Base-by-base conservation (phyloP, 2,888 invertebrate species). In the Ichneumoninae sp. region DNA sequence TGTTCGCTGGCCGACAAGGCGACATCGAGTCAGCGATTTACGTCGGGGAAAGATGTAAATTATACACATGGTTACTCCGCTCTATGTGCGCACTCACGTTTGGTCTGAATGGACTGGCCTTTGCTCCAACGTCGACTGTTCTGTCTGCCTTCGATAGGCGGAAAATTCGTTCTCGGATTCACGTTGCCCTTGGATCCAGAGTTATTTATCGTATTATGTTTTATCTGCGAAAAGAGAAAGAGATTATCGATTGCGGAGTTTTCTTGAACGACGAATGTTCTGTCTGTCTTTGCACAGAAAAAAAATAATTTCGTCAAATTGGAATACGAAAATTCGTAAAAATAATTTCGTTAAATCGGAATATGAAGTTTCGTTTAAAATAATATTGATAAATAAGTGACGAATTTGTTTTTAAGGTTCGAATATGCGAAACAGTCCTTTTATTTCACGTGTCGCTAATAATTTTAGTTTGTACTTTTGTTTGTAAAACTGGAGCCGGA, bases 11-110 rank as follows among this genome's bases (percentile, higher is more conserved):
- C 65, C 70, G 73, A 63, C 74, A 73, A 75, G 84, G 77, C 77
- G 84, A 84, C 84, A 81, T 77, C 50, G 65, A 77, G 52, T 65
- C 69, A 71, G 74, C 77, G 74, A 84, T 84, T 84, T 84, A 84
- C 84, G 83, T 84, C 81, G 52, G 69, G 19, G 73, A 81, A 71
- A 66, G 70, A 81, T 75, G 81, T 84, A 84, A 84, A 84, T 84
- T 84, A 77, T 44, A 81, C 60, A 30, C 30, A 36, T 65, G 10
- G 68, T 68, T 63, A 30, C 52, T 22, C 30, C 71, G 47, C 22
- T 66, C 69, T 57, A 47, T 16, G 44, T 47, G 47, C 63, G 60
- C 70, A 47, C 80, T 57, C 47, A 71, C 54, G 36, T 68, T 69
- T 66, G 63, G 40, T 79, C 22, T 84, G 77, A 84, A 84, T 81